Base-by-base conservation (phyloP, 1,140 invertebrate species). In the Formica exsecta region DNA sequence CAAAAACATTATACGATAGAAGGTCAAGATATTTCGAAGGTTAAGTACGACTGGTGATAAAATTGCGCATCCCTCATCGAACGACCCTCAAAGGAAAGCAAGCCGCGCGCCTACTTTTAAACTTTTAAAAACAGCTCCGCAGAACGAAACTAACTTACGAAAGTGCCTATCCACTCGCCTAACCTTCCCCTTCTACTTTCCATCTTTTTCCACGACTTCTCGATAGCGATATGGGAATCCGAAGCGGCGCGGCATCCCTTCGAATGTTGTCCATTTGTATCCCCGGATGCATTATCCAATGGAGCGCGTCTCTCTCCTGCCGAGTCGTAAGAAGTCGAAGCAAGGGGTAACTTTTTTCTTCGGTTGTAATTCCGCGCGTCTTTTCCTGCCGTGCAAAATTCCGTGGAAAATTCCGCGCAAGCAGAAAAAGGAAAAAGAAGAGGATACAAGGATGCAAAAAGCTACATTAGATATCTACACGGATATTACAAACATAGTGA, bases 71-170 rank as follows among this genome's bases (percentile, higher is more conserved):
- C 79, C 19, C 32, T 41, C 13, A 19, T 71, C 51, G 54, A 81
- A 59, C 51, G 29, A 61, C 36, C 57, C 25, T 44, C 66, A 73
- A 83, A 83, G 54, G 32, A 8, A 73, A 6, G 66, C 36, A 70
- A 57, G 77, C 19, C n/a, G 25, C 71, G 13, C 19, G 54, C 29
- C 48, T 51, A 73, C 41, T 77, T 36, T 22, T 48, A 9, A 91
- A 92, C 88, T 91, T 92, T 91, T 86, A 81, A 81, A 91, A 90
- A 91, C 64, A 86, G 57, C 61, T 48, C 81, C 77, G 29, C 73
- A 77, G 75, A 88, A 74, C 70, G 83, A 86, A 86, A 90, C 76
- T 84, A 86, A 90, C 88, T 90, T 88, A 57, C 65, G 8, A 22
- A 79, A 88, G 86, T 87, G 79, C 76, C 80, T 64, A 57, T 65